A percentile compares a stretch with the other conserved stretches of the same genome.
phyloP scores from a whole-genome alignment of 2,888 invertebrate species.

The Ypsolopha sequella region DNA sequence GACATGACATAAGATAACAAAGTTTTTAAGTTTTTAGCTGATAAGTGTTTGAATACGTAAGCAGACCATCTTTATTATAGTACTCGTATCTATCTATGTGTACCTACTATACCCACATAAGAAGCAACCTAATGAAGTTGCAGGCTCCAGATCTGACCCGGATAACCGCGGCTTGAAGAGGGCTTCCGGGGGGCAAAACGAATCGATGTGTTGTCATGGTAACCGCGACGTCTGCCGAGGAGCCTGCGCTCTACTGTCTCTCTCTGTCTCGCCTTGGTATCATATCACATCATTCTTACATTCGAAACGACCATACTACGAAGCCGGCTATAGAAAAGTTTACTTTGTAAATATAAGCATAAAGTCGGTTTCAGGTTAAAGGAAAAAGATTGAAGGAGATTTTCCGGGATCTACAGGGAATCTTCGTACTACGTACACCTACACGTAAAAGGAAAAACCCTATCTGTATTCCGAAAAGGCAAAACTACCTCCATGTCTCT shows the following conservation, averaged over 20 bases:
- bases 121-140: slow-evolving; percentile 1
- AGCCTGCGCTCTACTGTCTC: slow-evolving; percentile 68
- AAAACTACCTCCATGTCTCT: slow-evolving; percentile 25
- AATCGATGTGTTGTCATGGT: slow-evolving; percentile 66
- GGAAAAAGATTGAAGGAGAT: slow-evolving; percentile 9
- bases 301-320: slow-evolving; percentile 20
- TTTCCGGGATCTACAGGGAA: slow-evolving; percentile 20
- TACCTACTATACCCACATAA: neutral
- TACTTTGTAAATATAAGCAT: fast-evolving
- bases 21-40: no score
- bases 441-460: slow-evolving; percentile 51
- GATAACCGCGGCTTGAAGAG: slow-evolving; percentile 45
- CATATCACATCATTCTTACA: slow-evolving; percentile 48
- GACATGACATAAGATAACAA: no score
- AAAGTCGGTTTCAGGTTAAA: slow-evolving; percentile 15
- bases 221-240: slow-evolving; percentile 70
- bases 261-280: slow-evolving; percentile 69
- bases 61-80: neutral
- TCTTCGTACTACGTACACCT: slow-evolving; percentile 47
- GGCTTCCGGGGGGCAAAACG: slow-evolving; percentile 33
- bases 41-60: neutral
- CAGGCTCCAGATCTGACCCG: slow-evolving; percentile 53
- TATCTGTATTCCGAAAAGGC: slow-evolving; percentile 46
- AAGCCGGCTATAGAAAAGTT: neutral
- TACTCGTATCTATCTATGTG: neutral